Base-by-base conservation (phyloP, 2,797 vertebrate genomes). In the Pangasius krempfi region DNA sequence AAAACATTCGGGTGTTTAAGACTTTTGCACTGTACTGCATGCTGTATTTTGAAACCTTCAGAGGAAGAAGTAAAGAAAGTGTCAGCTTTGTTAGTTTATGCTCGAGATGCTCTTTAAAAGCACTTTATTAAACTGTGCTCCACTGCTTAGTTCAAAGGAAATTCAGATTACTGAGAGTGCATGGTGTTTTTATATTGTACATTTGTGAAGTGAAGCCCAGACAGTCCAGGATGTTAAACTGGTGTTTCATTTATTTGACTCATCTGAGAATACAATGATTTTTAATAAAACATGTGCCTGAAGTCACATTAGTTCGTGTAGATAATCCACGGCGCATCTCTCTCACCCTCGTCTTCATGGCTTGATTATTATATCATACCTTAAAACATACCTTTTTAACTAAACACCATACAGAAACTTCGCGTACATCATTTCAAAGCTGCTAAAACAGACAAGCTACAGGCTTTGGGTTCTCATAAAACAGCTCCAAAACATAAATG, bases 221-320 rank as follows among this genome's bases (percentile, higher is more conserved):
- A 79, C 50, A 79, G 6, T 79, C 72, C 76, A 54, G n/a, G n/a
- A 54, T 2, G 3, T 79, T 54, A 79, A 79, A 79, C 0, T 16
- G 2, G 8, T 9, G 6, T 54, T 33, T 79, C 0, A 30, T 54
- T 75, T 75, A 75, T 75, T 75, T 13, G 72, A 75, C 27, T 75
- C 44, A 18, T 54, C 50, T 93, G 93, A 91, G 91, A 94, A 94
- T 93, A 95, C 94, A 96, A 93, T 93, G 88, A 66, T 37, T 40
- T 44, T n/a, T 30, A 33, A 64, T 82, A n/a, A 20, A 85, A 89
- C 70, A 47, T 56, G 44, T 50, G 33, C 33, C 73, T 50, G 73
- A 76, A n/a, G 75, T 40, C 68, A 83, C 13, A 16, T 40, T 40
- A 22, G 2, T 9, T 50, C 27, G 8, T 84, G 56, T 73, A 68